A percentile compares a stretch with the other conserved stretches of the same genome.
Conservation (phyloP, 2,797 vertebrate genomes). For the Odontamblyopus rebecca region DNA sequence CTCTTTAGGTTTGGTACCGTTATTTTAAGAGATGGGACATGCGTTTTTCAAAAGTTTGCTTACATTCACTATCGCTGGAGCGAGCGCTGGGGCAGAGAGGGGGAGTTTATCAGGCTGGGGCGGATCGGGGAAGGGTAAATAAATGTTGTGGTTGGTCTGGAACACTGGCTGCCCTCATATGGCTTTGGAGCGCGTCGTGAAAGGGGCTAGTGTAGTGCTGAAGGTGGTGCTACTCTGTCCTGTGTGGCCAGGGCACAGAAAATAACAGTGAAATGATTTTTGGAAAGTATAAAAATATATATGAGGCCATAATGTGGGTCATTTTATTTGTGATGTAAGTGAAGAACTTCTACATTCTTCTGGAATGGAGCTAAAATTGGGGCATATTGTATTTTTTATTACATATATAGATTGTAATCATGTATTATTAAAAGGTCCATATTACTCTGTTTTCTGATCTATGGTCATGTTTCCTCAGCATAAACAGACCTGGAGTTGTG, state of each 20-base stretch:
- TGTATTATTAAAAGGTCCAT: too few relatives aligned
- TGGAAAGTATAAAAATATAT: background rate
- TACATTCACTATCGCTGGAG: slow-evolving; percentile 18
- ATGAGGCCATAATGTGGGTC: too few relatives aligned
- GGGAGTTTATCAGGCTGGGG: slow-evolving; percentile 45
- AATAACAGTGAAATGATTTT: background rate
- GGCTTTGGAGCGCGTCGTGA: slow-evolving; percentile 51
- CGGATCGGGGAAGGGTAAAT: slow-evolving; percentile 62
- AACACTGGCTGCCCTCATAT: slow-evolving; percentile 69
- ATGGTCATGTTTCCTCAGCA: too few relatives aligned
- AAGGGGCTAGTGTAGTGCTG: slow-evolving; percentile 60
- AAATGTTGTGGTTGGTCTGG: slow-evolving; percentile 63
- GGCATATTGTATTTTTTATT: too few relatives aligned
- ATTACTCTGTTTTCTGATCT: too few relatives aligned
- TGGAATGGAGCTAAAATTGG: too few relatives aligned
- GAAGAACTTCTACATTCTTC: too few relatives aligned
- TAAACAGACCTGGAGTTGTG: too few relatives aligned
- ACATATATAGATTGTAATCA: too few relatives aligned
- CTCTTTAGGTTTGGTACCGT: slow-evolving; percentile 9
- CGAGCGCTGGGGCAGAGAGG: slow-evolving; percentile 19
- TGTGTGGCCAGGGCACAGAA: background rate
- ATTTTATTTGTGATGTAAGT: too few relatives aligned
- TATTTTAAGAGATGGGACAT: slow-evolving; percentile 22
- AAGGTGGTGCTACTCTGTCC: slow-evolving; percentile 40
- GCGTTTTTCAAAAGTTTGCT: slow-evolving; percentile 23